These are phyloP conservation scores for Enteromius trimaculatus DNA, from an alignment of 2,797 vertebrate genomes.

Conservation along the genomic window DNA sequence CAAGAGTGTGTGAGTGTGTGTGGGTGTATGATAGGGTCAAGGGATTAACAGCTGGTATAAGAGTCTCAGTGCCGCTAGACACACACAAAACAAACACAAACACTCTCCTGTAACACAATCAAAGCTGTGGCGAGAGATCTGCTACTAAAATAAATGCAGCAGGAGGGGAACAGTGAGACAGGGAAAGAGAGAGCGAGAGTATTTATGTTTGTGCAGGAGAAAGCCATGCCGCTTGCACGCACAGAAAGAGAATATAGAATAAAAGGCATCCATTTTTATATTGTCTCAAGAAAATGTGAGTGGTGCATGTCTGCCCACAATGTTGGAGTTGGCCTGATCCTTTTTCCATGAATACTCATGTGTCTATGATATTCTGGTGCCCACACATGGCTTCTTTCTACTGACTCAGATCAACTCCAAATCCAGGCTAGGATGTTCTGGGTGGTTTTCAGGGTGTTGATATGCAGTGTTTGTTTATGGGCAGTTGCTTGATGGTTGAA, in stretches of 20 bases:
- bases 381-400: background rate
- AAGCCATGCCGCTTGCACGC: slow-evolving; percentile 67
- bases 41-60: slow-evolving; percentile 56
- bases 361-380: slow-evolving; percentile 1
- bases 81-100: slow-evolving; percentile 68
- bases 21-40: slow-evolving; percentile 65
- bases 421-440: background rate
- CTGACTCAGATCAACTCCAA: background rate
- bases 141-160: slow-evolving; percentile 73
- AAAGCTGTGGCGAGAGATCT: slow-evolving; percentile 72
- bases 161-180: slow-evolving; percentile 68
- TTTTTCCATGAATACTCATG: slow-evolving; percentile 7
- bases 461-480: background rate
- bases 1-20: slow-evolving; percentile 48
- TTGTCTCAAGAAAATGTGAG: slow-evolving; percentile 69
- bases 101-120: slow-evolving; percentile 76
- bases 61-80: slow-evolving; percentile 41
- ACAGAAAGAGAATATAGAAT: slow-evolving; percentile 63
- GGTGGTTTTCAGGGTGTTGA: background rate
- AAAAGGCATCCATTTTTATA: slow-evolving; percentile 73
- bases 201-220: slow-evolving; percentile 57
- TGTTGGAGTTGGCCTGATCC: slow-evolving; percentile 9
- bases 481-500: background rate
- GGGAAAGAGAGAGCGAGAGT: slow-evolving; percentile 59
- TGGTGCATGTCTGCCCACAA: background rate